These are phyloP conservation scores for Poicephalus gulielmi DNA, from an alignment of 2,113 vertebrate genomes.

Conservation along the genomic window DNA sequence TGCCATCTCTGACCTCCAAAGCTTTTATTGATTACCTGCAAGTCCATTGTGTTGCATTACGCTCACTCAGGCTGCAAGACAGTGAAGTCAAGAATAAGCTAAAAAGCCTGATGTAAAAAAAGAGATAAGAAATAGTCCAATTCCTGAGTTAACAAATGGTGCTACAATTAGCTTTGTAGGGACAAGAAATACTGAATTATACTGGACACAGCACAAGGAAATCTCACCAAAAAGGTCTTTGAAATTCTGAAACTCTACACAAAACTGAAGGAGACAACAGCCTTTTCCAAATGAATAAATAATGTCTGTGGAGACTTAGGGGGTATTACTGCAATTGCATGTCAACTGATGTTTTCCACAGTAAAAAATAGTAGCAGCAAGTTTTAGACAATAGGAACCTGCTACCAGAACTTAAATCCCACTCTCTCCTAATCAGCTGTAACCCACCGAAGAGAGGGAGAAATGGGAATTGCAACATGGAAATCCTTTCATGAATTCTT, in stretches of 20 bases:
- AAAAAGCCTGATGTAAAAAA: slow-evolving; percentile 14
- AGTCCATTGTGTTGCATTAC: slow-evolving; percentile 66
- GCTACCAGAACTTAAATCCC: background rate
- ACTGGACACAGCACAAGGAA: background rate
- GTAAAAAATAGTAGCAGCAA: background rate
- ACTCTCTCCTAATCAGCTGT: background rate
- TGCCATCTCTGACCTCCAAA: slow-evolving; percentile 66
- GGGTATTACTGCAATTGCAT: background rate
- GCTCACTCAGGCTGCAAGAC: slow-evolving; percentile 33
- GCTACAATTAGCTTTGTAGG: slow-evolving; percentile 3
- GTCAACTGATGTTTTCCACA: background rate
- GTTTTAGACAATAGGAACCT: background rate
- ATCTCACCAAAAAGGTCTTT: background rate
- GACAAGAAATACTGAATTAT: slow-evolving; percentile 23
- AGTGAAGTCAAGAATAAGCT: slow-evolving; percentile 40
- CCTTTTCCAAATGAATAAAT: slow-evolving; percentile 23
- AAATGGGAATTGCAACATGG: background rate
- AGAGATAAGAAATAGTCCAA: slow-evolving; percentile 38
- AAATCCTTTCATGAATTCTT: background rate
- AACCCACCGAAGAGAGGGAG: background rate
- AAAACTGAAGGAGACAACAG: background rate
- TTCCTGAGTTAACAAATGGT: background rate
- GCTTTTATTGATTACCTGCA: slow-evolving; percentile 65
- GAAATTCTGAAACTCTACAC: slow-evolving; percentile 4
- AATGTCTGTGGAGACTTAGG: background rate